phyloP scores from a whole-genome alignment of 2,797 vertebrate species.

The Stomatorhinus walkeri region DNA sequence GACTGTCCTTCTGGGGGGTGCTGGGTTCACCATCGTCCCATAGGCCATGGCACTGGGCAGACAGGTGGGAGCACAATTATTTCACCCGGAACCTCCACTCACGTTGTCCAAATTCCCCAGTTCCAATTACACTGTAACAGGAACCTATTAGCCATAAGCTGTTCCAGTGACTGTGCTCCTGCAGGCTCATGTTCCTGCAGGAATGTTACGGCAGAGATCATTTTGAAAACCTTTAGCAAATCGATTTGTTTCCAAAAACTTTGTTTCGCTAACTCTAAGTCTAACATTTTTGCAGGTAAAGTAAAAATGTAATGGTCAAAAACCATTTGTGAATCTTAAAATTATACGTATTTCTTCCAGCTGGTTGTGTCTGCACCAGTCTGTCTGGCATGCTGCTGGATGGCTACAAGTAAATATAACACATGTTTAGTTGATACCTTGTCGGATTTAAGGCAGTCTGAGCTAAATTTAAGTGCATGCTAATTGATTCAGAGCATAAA shows the following conservation, averaged over 20 bases:
- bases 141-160: not conserved
- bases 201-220: not conserved
- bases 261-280: not conserved
- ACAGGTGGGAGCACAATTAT: not conserved
- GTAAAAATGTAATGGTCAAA: not conserved
- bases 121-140: not conserved
- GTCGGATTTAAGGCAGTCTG: not conserved
- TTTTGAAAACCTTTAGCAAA: not conserved
- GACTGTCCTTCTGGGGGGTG: constrained; percentile 43
- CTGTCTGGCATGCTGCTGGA: not conserved
- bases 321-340: not conserved
- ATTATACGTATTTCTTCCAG: not conserved
- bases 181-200: not conserved
- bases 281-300: not conserved
- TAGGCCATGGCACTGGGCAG: constrained; percentile 80
- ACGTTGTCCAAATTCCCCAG: not conserved
- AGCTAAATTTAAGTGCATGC: not conserved
- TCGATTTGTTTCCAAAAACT: not conserved
- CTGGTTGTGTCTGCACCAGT: not conserved
- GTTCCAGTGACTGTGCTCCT: not conserved
- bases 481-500: not conserved
- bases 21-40: constrained; percentile 87
- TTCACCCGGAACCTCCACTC: not conserved
- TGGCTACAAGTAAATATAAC: not conserved
- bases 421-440: not conserved